Conservation (phyloP, 2,888 invertebrate species). For the Gnatocerus cornutus region DNA sequence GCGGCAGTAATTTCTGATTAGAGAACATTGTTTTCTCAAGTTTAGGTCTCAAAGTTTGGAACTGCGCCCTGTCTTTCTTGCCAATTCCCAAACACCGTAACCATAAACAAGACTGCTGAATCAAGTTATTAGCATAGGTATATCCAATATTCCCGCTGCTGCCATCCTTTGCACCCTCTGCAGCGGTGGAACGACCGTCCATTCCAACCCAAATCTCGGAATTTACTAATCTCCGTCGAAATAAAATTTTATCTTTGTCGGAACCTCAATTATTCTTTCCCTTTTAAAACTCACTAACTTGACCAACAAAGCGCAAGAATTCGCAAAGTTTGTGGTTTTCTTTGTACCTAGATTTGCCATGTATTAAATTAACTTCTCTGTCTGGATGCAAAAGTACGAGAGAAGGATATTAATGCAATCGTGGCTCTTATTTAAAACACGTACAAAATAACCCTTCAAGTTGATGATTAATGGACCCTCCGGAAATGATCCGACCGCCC, state of each 20-base stretch:
- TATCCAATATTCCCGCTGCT: conserved; percentile 4
- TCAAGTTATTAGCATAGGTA: conserved; percentile 28
- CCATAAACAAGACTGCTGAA: conserved; percentile 22
- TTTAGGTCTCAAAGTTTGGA: neutral
- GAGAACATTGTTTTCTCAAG: too few species aligned
- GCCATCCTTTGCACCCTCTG: conserved; percentile 1
- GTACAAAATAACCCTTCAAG: conserved; percentile 50
- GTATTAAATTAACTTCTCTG: conserved; percentile 17
- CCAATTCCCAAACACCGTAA: conserved; percentile 14
- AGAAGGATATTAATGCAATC: conserved; percentile 34
- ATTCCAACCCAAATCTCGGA: conserved; percentile 12
- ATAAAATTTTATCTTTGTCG: conserved; percentile 31
- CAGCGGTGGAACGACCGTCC: neutral
- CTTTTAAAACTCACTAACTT: neutral
- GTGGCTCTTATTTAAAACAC: conserved; percentile 47
- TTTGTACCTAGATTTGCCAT: conserved; percentile 5
- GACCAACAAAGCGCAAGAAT: conserved; percentile 13
- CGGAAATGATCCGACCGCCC: conserved; percentile 46
- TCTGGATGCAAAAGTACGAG: conserved; percentile 15
- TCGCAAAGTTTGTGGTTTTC: conserved; percentile 4
- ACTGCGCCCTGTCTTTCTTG: conserved; percentile 2
- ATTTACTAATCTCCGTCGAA: conserved; percentile 28
- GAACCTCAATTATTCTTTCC: conserved; percentile 12
- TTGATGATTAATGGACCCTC: conserved; percentile 44
- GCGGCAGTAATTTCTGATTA: too few species aligned